Evolutionary conservation across 2,113 vertebrate genomes (phyloP), one percentile per base, ranked within the genome.

Genomic region (Thomomys bottae): DNA sequence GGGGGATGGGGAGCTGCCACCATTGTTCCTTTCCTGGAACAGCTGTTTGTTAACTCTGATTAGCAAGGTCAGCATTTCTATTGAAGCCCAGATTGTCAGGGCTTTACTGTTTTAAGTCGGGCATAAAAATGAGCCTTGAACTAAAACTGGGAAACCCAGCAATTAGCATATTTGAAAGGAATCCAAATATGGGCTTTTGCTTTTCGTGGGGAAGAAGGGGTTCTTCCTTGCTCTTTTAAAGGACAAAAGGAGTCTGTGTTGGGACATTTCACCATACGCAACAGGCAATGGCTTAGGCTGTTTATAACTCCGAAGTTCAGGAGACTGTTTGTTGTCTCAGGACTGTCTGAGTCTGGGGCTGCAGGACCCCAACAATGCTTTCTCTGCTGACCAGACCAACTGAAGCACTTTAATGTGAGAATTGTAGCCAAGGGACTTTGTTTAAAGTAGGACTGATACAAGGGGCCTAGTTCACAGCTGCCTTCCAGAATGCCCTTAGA

Each of bases 101-200:
- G 15, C 75, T 96, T 91, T 84, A 64, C 89, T 82, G 49, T 54
- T 89, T 92, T 89, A 91, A 96, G 76, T 80, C 91, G 92, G 84
- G 80, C 93, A 87, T 91, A 79, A 88, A 96, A 92, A 84, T 9
- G 24, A 57, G 83, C 79, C 75, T 92, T 85, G 92, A 87, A 75
- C 64, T 85, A 34, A 94, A 94, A 92, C 84, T 90, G 80, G 86
- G 86, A 86, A 88, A 49, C 57, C 26, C 38, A 42, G 78, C 67
- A 49, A 76, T 77, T 87, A 93, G 68, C 88, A 76, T 90, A 88
- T 89, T 89, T 94, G 92, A 95, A 78, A 94, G 28, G 42, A 88
- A 61, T 85, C 88, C 94, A 95, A n/a, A 3, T 54, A 14, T 24
- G 70, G 71, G 70, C 84, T 88, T 94, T 87, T 89, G 76, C 92